Base-by-base conservation (phyloP, 2,113 vertebrate species). In the Heterotis niloticus region DNA sequence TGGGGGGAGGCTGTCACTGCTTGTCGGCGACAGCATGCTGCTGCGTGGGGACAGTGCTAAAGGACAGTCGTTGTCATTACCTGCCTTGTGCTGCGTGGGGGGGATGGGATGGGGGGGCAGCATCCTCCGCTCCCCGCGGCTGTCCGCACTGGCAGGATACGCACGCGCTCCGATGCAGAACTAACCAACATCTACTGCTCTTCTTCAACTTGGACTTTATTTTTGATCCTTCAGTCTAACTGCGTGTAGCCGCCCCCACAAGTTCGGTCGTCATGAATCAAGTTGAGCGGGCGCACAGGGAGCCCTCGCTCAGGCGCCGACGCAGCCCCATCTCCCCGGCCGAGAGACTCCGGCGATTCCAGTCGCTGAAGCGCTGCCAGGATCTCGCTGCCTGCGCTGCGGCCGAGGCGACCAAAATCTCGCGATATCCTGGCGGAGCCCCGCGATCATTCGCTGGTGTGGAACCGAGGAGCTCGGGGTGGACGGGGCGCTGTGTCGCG, bases 331-430 rank as follows among this genome's bases (percentile, higher is more conserved):
- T 57, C 71, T 68, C 28, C 74, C 56, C 69, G 52, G 72, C 82
- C 56, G 64, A 80, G 54, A 52, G 75, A 79, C 80, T 70, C 78
- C 52, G 52, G 72, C 29, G 78, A 76, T 65, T 79, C 26, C 60
- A 34, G 57, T 62, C 80, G 69, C 77, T 77, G 56, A 78, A 77
- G 71, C 73, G 78, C 81, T 78, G 51, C 81, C 66, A 81, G 79
- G 77, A 68, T 79, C 76, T 81, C 77, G 51, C 71, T 66, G 82
- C 67, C 65, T 66, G 82, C 67, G 73, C 82, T 79, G 82, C 82
- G 81, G 82, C 82, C 82, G 79, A 71, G 77, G 79, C 82, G 81
- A 83, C 82, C 72, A 81, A n/a, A 60, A 29, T 81, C 79, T 83
- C 82, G 82, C 82, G 79, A 83, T 81, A 79, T 72, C 66, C 44